Conservation (phyloP, 2,888 invertebrate genomes). For the Crepidodera aurea region DNA sequence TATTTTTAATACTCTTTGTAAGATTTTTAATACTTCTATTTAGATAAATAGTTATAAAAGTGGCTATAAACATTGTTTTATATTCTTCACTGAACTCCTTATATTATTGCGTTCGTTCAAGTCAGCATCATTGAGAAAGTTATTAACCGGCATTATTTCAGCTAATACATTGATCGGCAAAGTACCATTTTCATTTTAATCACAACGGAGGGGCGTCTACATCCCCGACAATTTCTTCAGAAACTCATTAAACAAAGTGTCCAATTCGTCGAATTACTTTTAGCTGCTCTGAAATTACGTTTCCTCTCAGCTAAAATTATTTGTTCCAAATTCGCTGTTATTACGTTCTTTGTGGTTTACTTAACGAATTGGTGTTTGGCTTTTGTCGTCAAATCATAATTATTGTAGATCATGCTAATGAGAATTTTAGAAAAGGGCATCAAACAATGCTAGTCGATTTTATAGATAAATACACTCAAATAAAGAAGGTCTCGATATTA, state of each 20-base stretch:
- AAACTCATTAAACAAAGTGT: slow-evolving; percentile 10
- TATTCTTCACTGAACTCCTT: too few relatives aligned
- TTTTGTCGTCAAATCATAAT: neutral
- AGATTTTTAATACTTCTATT: too few relatives aligned
- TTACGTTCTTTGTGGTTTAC: neutral
- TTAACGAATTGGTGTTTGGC: neutral
- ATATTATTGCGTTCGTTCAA: too few relatives aligned
- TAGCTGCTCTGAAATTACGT: neutral
- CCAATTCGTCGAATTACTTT: slow-evolving; percentile 8
- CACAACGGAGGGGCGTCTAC: neutral
- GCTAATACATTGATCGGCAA: neutral
- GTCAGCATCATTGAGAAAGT: neutral
- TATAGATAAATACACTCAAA: too few relatives aligned
- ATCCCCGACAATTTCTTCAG: neutral
- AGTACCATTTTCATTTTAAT: neutral
- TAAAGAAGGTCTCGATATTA: too few relatives aligned
- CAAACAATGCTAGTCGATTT: too few relatives aligned
- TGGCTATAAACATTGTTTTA: too few relatives aligned
- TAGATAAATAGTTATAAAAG: too few relatives aligned
- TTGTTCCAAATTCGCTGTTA: neutral
- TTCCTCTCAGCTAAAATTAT: neutral
- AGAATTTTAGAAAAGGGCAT: too few relatives aligned
- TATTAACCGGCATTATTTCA: neutral
- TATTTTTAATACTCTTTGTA: too few relatives aligned
- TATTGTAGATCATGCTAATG: too few relatives aligned